phyloP scores from a whole-genome alignment of 2,797 vertebrate genomes.

The Sebastes vulpes region DNA sequence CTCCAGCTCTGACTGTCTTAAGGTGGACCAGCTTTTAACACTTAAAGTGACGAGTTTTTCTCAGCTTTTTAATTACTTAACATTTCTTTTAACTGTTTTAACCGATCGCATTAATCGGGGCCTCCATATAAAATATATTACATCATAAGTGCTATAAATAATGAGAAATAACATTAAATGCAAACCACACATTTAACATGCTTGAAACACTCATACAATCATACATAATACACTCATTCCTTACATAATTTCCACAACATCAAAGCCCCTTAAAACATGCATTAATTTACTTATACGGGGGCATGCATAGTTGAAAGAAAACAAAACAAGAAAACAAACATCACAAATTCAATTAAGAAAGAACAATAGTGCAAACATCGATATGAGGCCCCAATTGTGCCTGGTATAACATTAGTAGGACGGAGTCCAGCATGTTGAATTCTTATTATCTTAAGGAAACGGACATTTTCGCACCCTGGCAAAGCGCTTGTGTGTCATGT shows the following conservation, averaged over 20 bases:
- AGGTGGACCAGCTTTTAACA: too few species aligned
- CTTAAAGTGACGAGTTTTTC: too few species aligned
- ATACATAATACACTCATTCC: not conserved
- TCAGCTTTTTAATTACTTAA: too few species aligned
- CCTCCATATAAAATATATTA: too few species aligned
- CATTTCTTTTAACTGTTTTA: too few species aligned
- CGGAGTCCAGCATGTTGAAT: not conserved
- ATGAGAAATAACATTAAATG: not conserved
- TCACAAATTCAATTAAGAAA: not conserved
- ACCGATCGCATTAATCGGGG: too few species aligned
- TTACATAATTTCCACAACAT: not conserved
- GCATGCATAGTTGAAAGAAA: not conserved
- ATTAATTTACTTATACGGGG: not conserved
- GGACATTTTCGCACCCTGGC: conserved; percentile 63
- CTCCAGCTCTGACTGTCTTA: too few species aligned
- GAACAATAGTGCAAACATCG: not conserved
- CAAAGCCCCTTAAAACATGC: conserved; percentile 22
- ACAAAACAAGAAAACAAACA: not conserved
- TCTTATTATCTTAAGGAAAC: fast-evolving
- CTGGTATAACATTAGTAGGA: not conserved
- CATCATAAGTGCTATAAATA: too few species aligned
- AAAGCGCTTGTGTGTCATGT: conserved; percentile 69
- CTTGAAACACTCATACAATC: not conserved
- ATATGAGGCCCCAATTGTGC: not conserved
- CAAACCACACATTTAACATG: too few species aligned